Base-by-base conservation (phyloP, 2,888 invertebrate genomes). In the Dolomedes plantarius region DNA sequence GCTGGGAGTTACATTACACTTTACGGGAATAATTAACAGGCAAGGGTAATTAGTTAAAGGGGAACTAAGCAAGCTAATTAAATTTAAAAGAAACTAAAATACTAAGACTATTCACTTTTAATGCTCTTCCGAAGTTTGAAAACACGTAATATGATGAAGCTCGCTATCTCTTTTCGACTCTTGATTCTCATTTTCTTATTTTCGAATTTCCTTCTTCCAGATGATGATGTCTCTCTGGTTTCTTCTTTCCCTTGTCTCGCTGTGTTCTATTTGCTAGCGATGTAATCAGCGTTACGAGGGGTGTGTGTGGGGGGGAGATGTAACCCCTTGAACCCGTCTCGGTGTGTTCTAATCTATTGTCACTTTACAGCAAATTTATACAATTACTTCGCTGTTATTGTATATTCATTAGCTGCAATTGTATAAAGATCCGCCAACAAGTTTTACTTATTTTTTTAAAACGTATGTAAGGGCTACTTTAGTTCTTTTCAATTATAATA, bases 61-160 rank as follows among this genome's bases (percentile, higher is more conserved):
- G 31, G 65, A 28, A 31, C 65, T 29, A 31, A 28, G 16, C 65
- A 65, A 31, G 65, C 31, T 65, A 65, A 65, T 65, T n/a, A 65
- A 65, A 65, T 65, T 65, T 19, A 65, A 65, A 65, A 65, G n/a
- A 46, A 28, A 65, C 65, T 31, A 65, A 65, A 65, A 46, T 46
- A 65, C 65, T 65, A 28, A 31, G 65, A 28, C 65, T 65, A 65
- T 65, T 65, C 31, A 65, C 31, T 65, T 65, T 31, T n/a, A 31
- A 65, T 31, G 65, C 31, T 28, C 29, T 65, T 65, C 31, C 65
- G 19, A 28, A 65, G 29, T 65, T 65, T 65, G 65, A 65, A 65
- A 65, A 65, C 65, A 65, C 29, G 28, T 16, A 31, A 65, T 31
- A 31, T 65, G 65, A 65, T 31, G 29, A 65, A 46, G 46, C n/a